Conservation (phyloP, 2,797 vertebrate species). For the Eidolon dupreanum region DNA sequence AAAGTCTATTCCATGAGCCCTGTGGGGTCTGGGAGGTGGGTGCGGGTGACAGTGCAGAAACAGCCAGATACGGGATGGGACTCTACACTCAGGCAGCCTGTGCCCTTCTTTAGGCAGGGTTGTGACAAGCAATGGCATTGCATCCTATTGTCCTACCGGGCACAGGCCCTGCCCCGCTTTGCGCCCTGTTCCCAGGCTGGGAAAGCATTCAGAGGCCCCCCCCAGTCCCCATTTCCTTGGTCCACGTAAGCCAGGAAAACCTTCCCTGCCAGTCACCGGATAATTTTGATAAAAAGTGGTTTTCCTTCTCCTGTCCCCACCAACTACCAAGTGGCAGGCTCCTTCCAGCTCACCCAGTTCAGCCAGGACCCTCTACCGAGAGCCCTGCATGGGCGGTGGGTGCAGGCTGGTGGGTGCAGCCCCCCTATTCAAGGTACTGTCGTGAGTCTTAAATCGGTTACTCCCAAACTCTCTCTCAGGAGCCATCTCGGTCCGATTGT, state of each 20-base stretch:
- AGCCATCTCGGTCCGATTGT: neutral
- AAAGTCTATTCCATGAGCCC: neutral
- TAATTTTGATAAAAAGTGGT: neutral
- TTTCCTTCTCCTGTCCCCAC: neutral
- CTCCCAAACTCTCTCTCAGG: neutral
- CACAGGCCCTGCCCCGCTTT: neutral
- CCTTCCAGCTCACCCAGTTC: accelerated
- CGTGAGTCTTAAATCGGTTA: neutral
- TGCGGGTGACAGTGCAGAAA: neutral
- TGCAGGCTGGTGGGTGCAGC: neutral
- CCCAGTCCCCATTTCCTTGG: neutral
- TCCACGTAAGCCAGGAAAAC: neutral
- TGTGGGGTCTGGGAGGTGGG: neutral
- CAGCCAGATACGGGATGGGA: accelerated
- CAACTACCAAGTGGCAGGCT: neutral
- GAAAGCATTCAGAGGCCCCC: too few species aligned
- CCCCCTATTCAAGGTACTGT: accelerated
- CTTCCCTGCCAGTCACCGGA: neutral
- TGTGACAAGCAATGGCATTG: too few species aligned
- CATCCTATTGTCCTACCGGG: too few species aligned
- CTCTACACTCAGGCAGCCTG: neutral
- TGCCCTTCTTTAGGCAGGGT: too few species aligned
- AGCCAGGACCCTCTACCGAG: accelerated
- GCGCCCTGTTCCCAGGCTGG: accelerated
- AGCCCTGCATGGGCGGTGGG: accelerated